Conservation (phyloP, 2,888 invertebrate species). For the Corbicula japonica region DNA sequence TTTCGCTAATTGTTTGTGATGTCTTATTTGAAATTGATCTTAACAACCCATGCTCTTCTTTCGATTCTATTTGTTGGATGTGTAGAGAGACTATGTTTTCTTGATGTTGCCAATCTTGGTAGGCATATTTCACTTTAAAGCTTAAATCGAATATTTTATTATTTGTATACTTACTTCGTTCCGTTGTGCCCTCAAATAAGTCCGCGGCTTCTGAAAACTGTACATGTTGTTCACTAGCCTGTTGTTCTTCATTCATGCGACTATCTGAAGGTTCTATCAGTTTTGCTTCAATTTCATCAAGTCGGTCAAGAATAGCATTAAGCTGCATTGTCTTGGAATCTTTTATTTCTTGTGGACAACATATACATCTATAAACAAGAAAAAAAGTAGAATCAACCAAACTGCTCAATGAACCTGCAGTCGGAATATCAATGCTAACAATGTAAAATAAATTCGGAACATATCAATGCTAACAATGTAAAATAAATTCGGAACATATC, state of each 20-base stretch:
- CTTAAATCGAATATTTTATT: not conserved
- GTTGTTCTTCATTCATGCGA: constrained; percentile 35
- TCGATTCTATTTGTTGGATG: too few species aligned
- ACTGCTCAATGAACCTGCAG: too few species aligned
- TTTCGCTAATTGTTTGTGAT: too few species aligned
- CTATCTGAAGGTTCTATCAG: constrained; percentile 50
- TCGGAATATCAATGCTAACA: too few species aligned
- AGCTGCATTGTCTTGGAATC: constrained; percentile 71
- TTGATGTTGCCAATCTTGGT: too few species aligned
- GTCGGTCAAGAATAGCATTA: constrained; percentile 72
- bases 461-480: too few species aligned
- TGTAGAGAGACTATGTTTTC: too few species aligned
- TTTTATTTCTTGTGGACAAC: constrained; percentile 70
- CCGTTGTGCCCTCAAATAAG: constrained; percentile 66
- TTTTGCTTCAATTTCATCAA: constrained; percentile 73
- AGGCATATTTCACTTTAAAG: too few species aligned
- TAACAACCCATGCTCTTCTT: too few species aligned
- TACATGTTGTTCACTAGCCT: constrained; percentile 29
- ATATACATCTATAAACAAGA: constrained; percentile 68
- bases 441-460: too few species aligned
- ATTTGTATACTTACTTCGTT: constrained; percentile 57
- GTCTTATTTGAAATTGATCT: not conserved
- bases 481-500: too few species aligned
- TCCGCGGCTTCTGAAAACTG: constrained; percentile 65
- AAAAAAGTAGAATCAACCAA: too few species aligned